Evolutionary conservation across 2,888 invertebrate species (phyloP).

Genomic region (Kuschelorhynchus macadamiae): DNA sequence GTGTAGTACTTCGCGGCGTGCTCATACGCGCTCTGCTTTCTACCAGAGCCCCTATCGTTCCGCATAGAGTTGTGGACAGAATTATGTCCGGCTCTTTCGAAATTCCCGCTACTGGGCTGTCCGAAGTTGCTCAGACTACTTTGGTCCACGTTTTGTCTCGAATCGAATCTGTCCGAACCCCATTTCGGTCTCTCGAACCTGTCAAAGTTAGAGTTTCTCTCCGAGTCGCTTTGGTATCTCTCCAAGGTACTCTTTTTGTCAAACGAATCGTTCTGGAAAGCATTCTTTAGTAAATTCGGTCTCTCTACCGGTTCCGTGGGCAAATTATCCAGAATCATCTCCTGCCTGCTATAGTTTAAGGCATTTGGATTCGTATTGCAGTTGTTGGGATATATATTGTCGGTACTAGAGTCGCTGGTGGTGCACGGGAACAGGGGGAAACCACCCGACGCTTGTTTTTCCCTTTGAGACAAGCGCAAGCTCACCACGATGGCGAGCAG

Average conservation of each 20-base stretch:
- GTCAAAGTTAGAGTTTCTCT: conserved; percentile 70
- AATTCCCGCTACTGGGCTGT: conserved; percentile 62
- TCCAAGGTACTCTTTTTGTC: conserved; percentile 77
- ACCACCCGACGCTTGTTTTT: conserved; percentile 80
- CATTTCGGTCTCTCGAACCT: conserved; percentile 74
- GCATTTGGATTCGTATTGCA: conserved; percentile 89
- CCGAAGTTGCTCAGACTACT: conserved; percentile 61
- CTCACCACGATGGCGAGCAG: conserved; percentile 91
- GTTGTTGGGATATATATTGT: conserved; percentile 88
- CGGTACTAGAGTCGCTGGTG: conserved; percentile 86
- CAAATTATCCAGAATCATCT: conserved; percentile 68
- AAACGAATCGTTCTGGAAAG: conserved; percentile 75
- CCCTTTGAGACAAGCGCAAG: conserved; percentile 76
- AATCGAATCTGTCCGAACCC: conserved; percentile 73
- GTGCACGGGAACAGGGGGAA: conserved; percentile 87
- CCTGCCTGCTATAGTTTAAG: conserved; percentile 80
- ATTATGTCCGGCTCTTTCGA: conserved; percentile 61
- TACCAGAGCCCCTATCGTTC: conserved; percentile 60
- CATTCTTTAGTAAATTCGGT: conserved; percentile 72
- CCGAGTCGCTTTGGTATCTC: conserved; percentile 74
- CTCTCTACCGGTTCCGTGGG: conserved; percentile 70
- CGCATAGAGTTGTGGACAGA: conserved; percentile 60
- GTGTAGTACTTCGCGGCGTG: conserved; percentile 64
- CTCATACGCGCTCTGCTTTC: conserved; percentile 61
- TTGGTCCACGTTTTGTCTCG: conserved; percentile 70